Evolutionary conservation across 2,797 vertebrate genomes (phyloP), one percentile per base, ranked within the genome.

Genomic region (Trachops cirrhosus): DNA sequence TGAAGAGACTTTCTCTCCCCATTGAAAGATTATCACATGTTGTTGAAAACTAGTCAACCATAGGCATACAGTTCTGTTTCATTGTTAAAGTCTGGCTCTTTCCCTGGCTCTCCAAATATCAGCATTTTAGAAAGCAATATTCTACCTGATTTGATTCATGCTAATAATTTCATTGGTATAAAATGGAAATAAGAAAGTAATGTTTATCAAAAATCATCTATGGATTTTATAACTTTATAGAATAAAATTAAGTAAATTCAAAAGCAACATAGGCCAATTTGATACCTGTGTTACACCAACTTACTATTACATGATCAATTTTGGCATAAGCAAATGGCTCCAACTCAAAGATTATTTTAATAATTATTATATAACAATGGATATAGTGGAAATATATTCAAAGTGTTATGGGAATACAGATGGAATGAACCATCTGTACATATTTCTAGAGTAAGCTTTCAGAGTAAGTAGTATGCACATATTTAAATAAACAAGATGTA

Each of bases 171-270:
- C 41, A 95, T 78, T 91, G 62, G 54, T n/a, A 71, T 83, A 89
- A 44, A 83, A 78, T 46, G 6, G 18, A 88, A 89, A 87, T 93
- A 94, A 86, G 67, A 92, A 95, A 86, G 62, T 37, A 86, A 89
- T 19, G 3, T 21, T 68, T 88, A 73, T 88, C 19, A 88, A 96
- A 94, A 91, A 91, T 44, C 44, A 44, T 44, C 10, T 44, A 44
- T 44, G 44, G 44, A 44, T 44, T 44, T 44, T 44, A 44, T 44
- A 44, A 44, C 44, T 44, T 41, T 44, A 44, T 10, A 44, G 16
- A 75, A 68, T 89, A 82, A 82, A 94, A 73, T 90, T 88, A 62
- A 89, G 74, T 54, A 89, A 67, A 54, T 80, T 87, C 89, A 44
- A 52, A 85, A 80, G 50, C 15, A 93, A 64, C 39, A 52, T 34